Conservation (phyloP, 2,113 vertebrate species). For the Cinclus cinclus region DNA sequence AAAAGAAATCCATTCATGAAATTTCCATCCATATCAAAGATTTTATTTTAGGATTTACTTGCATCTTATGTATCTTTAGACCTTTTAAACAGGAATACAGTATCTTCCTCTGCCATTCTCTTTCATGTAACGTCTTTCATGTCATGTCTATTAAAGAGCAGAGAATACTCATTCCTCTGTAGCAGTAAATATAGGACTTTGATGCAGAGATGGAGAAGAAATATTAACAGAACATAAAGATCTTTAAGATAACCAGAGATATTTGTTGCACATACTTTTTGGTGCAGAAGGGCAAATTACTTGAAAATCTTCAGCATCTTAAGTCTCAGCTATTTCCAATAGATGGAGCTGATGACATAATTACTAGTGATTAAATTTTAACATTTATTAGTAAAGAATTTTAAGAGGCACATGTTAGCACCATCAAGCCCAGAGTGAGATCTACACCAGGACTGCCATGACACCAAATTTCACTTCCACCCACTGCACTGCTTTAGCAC, state of each 20-base stretch:
- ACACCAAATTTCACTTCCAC: neutral
- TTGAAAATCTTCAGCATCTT: constrained; percentile 60
- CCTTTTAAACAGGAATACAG: neutral
- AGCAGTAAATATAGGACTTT: neutral
- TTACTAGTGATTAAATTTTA: constrained; percentile 56
- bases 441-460: neutral
- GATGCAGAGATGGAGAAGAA: constrained; percentile 9
- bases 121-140: neutral
- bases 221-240: constrained; percentile 43
- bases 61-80: neutral
- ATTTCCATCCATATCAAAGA: neutral
- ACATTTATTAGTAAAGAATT: constrained; percentile 39
- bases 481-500: neutral
- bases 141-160: neutral
- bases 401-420: constrained; percentile 50
- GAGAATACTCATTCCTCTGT: neutral
- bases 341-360: constrained; percentile 63
- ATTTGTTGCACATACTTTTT: constrained; percentile 34
- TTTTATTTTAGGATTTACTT: constrained; percentile 16
- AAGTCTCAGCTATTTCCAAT: constrained; percentile 57
- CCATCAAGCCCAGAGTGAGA: neutral
- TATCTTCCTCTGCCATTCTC: neutral
- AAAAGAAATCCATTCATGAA: constrained; percentile 51
- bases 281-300: constrained; percentile 61
- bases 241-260: constrained; percentile 32